phyloP scores from a whole-genome alignment of 2,113 vertebrate genomes.

The Brachirus orientalis region DNA sequence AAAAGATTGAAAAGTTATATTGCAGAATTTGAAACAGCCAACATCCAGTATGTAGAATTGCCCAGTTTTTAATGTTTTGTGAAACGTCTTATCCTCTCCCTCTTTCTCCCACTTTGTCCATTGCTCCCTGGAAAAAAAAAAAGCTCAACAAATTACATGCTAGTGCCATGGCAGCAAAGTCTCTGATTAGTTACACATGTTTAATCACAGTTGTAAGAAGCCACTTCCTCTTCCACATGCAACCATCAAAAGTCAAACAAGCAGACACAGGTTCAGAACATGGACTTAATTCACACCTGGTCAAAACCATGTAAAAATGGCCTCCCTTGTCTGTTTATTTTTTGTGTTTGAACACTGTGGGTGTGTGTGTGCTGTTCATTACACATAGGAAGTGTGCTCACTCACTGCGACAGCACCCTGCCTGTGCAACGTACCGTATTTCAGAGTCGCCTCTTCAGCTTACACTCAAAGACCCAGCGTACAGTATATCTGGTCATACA shows the following conservation, averaged over 20 bases:
- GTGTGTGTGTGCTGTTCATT: slow-evolving; percentile 28
- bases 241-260: slow-evolving; percentile 88
- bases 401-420: slow-evolving; percentile 44
- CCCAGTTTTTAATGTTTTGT: neutral
- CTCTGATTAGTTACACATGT: slow-evolving; percentile 98
- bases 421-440: slow-evolving; percentile 38
- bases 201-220: slow-evolving; percentile 96
- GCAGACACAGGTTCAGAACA: slow-evolving; percentile 83
- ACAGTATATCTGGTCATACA: slow-evolving; percentile 10
- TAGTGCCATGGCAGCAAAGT: slow-evolving; percentile 88
- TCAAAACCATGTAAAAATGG: slow-evolving; percentile 81
- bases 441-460: slow-evolving; percentile 47
- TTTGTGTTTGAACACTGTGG: slow-evolving; percentile 15
- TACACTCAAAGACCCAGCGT: slow-evolving; percentile 53
- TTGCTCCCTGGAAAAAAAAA: slow-evolving; percentile 79
- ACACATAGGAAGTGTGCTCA: slow-evolving; percentile 27
- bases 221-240: slow-evolving; percentile 89
- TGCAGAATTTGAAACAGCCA: too few species aligned
- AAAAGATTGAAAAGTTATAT: neutral
- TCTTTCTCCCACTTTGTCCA: slow-evolving; percentile 19
- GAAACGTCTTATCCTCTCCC: slow-evolving; percentile 19
- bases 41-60: too few species aligned
- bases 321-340: slow-evolving; percentile 61
- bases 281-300: slow-evolving; percentile 90
- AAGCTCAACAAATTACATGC: slow-evolving; percentile 92